phyloP scores from a whole-genome alignment of 2,113 vertebrate genomes.

The Halcyon senegalensis region DNA sequence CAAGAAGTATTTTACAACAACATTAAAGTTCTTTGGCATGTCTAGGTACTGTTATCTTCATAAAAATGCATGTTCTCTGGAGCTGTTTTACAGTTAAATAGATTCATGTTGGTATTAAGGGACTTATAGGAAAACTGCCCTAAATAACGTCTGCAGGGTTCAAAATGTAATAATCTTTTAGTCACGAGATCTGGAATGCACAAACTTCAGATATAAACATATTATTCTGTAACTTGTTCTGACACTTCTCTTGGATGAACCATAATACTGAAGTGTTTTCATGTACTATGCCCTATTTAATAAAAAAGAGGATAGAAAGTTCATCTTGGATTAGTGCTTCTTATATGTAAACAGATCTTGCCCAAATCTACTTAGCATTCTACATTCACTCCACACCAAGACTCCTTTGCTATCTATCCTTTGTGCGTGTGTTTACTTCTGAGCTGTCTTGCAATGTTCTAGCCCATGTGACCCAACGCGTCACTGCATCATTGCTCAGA shows the following conservation, averaged over 20 bases:
- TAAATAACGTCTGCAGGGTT: not conserved
- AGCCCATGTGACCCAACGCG: not conserved
- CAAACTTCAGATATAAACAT: not conserved
- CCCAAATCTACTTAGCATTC: not conserved
- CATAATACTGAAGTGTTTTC: not conserved
- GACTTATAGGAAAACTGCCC: not conserved
- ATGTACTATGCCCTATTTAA: not conserved
- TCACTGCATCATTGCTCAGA: not conserved
- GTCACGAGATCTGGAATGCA: not conserved
- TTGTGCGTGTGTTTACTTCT: not conserved
- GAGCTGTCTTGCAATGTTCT: not conserved
- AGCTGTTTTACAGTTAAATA: not conserved
- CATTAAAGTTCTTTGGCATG: not conserved
- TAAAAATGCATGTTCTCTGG: not conserved
- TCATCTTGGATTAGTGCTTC: not conserved
- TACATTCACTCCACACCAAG: not conserved
- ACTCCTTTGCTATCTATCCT: not conserved
- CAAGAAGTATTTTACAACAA: not conserved
- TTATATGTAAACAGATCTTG: not conserved
- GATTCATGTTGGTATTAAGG: not conserved
- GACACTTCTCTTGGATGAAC: not conserved
- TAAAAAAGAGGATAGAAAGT: not conserved
- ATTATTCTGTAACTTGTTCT: not conserved
- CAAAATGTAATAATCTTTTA: not conserved
- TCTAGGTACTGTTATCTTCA: not conserved